These are phyloP conservation scores for Acridotheres tristis DNA, from an alignment of 2,797 vertebrate species.

Conservation along the genomic window DNA sequence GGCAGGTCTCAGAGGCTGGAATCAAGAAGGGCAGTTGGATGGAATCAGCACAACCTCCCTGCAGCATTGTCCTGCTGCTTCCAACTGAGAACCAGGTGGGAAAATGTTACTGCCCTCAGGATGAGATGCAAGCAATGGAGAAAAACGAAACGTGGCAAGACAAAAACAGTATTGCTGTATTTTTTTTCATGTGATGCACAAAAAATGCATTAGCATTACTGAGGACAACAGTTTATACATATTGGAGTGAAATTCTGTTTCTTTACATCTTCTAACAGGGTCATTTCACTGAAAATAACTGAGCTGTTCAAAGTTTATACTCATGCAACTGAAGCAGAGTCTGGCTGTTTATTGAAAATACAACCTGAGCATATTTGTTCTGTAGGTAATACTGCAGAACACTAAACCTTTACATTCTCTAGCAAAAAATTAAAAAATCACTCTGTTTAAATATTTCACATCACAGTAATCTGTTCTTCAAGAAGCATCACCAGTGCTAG, in stretches of 20 bases:
- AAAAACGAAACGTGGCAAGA: background rate
- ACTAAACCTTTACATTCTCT: background rate
- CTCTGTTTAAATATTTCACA: background rate
- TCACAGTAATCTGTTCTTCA: background rate
- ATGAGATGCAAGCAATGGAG: background rate
- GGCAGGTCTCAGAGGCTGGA: background rate
- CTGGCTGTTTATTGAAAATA: background rate
- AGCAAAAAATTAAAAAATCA: background rate
- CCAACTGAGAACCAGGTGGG: rapidly evolving
- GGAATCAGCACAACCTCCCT: background rate
- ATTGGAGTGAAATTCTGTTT: background rate
- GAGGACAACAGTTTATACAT: background rate
- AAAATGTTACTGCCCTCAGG: background rate
- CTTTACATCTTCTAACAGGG: background rate
- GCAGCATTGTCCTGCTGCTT: rapidly evolving
- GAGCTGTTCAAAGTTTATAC: background rate
- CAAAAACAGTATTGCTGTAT: background rate
- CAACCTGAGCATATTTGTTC: constrained; percentile 22
- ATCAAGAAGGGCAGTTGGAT: background rate
- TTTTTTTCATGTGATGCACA: background rate
- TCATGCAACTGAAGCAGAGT: background rate
- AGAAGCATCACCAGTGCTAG: background rate
- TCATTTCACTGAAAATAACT: background rate
- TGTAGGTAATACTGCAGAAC: background rate
- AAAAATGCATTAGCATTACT: background rate